Evolutionary conservation across 2,797 vertebrate species (phyloP).

Genomic region (Urosaurus nigricauda): DNA sequence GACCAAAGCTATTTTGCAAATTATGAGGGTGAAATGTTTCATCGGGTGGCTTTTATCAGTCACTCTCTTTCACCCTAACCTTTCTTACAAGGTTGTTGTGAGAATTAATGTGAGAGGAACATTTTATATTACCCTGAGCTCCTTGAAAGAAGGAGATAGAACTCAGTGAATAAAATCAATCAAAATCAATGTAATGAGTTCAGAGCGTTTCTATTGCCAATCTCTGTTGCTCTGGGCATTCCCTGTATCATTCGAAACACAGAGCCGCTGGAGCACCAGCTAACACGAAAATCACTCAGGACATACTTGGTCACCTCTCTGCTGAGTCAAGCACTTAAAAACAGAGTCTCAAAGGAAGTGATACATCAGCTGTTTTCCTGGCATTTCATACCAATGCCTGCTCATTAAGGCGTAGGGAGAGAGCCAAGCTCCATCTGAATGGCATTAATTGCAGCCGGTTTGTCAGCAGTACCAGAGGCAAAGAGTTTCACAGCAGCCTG

Average conservation of each 20-base stretch:
- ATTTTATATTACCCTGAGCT: no score
- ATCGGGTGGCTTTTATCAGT: neutral
- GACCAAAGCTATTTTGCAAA: neutral
- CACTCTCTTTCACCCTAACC: neutral
- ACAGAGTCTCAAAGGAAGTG: slow-evolving; percentile 49
- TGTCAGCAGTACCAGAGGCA: slow-evolving; percentile 53
- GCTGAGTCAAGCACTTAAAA: slow-evolving; percentile 60
- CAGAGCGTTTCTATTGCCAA: neutral
- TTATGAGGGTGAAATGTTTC: neutral
- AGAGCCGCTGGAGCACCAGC: slow-evolving; percentile 41
- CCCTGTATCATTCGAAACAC: slow-evolving; percentile 25
- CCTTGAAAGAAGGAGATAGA: neutral
- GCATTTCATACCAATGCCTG: slow-evolving; percentile 51
- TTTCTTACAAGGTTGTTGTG: neutral
- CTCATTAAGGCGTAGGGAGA: slow-evolving; percentile 47
- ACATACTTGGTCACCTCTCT: slow-evolving; percentile 53
- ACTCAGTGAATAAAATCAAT: neutral
- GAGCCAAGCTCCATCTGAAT: slow-evolving; percentile 54
- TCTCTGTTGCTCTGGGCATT: neutral
- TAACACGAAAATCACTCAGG: slow-evolving; percentile 45
- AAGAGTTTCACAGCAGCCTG: slow-evolving; percentile 41
- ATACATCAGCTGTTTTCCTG: slow-evolving; percentile 56
- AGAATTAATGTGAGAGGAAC: neutral
- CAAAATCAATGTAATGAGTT: neutral
- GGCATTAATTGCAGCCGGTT: slow-evolving; percentile 51